Base-by-base conservation (phyloP, 2,113 vertebrate genomes). In the Scalopus aquaticus region DNA sequence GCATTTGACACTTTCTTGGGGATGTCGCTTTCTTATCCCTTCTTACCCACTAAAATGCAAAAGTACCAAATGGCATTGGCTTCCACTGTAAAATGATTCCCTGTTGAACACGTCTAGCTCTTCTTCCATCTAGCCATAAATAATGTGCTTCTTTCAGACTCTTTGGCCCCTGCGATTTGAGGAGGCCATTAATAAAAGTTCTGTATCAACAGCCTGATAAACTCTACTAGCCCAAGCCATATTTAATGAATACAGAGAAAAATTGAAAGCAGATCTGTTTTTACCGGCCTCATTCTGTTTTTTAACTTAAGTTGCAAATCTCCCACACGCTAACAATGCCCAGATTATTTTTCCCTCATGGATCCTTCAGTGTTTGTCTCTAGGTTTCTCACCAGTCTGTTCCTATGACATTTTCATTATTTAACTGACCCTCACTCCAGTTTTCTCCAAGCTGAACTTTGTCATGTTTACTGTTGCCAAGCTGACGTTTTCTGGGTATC, bases 121-220 rank as follows among this genome's bases (percentile, higher is more conserved):
- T 62, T 81, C 72, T 91, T 56, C 83, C 49, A 77, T 5, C 51
- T 24, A 62, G 32, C 35, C 28, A 30, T 90, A 90, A 96, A 81
- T 88, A 90, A 91, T 60, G 70, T 65, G 73, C 46, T 84, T 72
- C 83, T 84, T 74, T 69, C 84, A 95, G 88, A 94, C 67, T 80
- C 46, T 54, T 90, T 62, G 73, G 76, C 56, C 81, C 39, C 56
- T 76, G 81, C 15, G 69, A 67, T 83, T 74, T 92, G 84, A 92
- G 90, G 85, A 92, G 72, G 77, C 24, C 60, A 95, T 95, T 90
- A 80, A 92, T 92, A 92, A 64, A 92, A 81, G 32, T 77, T 90
- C 67, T 78, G 7, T 85, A 82, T 74, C 82, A 77, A 64, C 0
- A 1, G 49, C 65, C 69, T 73, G 82, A 85, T 95, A 42, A 64